These are phyloP conservation scores for Drosophila recens DNA, from an alignment of 2,888 invertebrate species.

Conservation along the genomic window DNA sequence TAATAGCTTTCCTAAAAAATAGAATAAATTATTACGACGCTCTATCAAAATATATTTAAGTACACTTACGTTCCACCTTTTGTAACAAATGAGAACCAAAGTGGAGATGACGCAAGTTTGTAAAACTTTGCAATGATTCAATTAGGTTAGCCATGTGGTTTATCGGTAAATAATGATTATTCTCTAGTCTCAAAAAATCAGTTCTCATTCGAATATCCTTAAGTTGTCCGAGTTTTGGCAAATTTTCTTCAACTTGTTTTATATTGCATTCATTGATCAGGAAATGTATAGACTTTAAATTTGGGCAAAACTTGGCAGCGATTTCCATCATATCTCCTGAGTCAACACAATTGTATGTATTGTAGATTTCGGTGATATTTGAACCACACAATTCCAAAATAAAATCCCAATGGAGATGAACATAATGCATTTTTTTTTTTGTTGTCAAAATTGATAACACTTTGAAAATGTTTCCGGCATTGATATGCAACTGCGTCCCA, in stretches of 20 bases:
- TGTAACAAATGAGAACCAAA: not conserved
- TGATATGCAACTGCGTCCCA: not conserved
- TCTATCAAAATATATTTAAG: not conserved
- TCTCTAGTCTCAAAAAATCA: not conserved
- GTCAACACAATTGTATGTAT: not conserved
- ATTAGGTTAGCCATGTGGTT: not conserved
- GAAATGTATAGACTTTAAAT: not conserved
- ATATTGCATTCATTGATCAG: not conserved
- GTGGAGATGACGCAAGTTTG: not conserved
- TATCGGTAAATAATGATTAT: too few species aligned
- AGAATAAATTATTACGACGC: not conserved
- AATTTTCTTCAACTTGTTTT: not conserved
- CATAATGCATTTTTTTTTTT: not conserved
- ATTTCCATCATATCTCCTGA: not conserved
- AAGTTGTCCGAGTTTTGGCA: not conserved
- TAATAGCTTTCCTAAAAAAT: constrained; percentile 1
- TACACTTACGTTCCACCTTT: constrained; percentile 4
- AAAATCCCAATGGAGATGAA: not conserved
- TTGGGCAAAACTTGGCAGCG: constrained; percentile 6
- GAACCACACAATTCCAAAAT: constrained; percentile 14
- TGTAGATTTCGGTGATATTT: not conserved
- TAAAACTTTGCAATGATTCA: not conserved
- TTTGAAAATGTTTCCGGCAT: not conserved
- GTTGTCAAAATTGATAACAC: not conserved
- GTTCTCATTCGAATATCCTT: not conserved